Evolutionary conservation across 2,888 invertebrate genomes (phyloP).

Genomic region (Drosophila atripex): DNA sequence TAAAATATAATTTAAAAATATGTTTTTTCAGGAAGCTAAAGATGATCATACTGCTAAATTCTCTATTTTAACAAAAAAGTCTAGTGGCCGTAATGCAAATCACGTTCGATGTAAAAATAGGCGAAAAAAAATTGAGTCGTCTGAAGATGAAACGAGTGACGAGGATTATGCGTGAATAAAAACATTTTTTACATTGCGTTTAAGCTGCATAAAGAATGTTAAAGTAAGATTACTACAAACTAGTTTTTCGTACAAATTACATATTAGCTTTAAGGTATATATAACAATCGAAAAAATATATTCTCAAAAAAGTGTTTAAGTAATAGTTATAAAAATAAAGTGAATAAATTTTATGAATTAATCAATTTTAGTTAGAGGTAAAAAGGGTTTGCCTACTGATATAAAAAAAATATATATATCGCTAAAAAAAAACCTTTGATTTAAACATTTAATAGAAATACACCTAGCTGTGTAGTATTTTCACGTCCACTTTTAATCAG

Average conservation of each 20-base stretch:
- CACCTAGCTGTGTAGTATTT: too few species aligned
- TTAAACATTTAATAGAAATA: too few species aligned
- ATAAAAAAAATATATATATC: too few species aligned
- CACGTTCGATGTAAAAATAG: conserved; percentile 83
- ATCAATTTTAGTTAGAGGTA: too few species aligned
- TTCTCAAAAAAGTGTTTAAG: not conserved
- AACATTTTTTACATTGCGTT: not conserved
- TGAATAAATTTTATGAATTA: too few species aligned
- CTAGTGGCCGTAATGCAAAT: conserved; percentile 63
- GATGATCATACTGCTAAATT: conserved; percentile 47
- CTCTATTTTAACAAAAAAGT: conserved; percentile 44
- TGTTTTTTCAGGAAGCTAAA: conserved; percentile 43
- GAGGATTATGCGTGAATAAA: conserved; percentile 81
- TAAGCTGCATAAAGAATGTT: not conserved
- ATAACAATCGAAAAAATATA: not conserved
- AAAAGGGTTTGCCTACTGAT: too few species aligned
- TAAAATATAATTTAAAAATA: not conserved
- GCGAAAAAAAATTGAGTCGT: conserved; percentile 85
- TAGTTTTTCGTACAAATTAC: not conserved
- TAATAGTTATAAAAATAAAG: too few species aligned
- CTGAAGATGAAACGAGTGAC: conserved; percentile 88
- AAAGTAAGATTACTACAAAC: not conserved
- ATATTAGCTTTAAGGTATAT: not conserved
- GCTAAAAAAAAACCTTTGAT: too few species aligned
- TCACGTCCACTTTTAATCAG: too few species aligned